These are phyloP conservation scores for Hedya salicella DNA, from an alignment of 2,888 invertebrate species.

Conservation along the genomic window DNA sequence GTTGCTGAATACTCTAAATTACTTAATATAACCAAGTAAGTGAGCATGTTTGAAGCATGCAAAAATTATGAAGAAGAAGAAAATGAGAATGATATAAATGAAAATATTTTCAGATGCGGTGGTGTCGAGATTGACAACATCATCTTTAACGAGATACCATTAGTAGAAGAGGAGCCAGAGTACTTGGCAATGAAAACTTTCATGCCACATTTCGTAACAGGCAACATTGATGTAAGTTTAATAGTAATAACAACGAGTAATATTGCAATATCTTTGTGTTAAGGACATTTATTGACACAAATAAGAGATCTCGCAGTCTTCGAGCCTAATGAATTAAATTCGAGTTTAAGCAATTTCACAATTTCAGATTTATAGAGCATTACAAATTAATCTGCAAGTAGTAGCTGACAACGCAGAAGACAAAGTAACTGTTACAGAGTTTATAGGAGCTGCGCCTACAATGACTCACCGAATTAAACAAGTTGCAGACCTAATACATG, in stretches of 20 bases:
- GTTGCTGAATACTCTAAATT: slow-evolving; percentile 47
- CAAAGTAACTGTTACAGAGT: slow-evolving; percentile 49
- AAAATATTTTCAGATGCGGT: slow-evolving; percentile 59
- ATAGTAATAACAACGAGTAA: no score
- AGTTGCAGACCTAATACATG: slow-evolving; percentile 45
- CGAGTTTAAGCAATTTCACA: no score
- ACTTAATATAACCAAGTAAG: slow-evolving; percentile 50
- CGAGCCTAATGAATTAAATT: no score
- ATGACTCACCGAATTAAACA: slow-evolving; percentile 50
- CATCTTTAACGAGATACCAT: slow-evolving; percentile 51
- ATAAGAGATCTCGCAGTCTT: no score
- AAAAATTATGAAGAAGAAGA: background rate
- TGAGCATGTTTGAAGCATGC: background rate
- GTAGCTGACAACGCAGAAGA: slow-evolving; percentile 55
- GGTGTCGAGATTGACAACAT: slow-evolving; percentile 56
- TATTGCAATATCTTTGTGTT: no score
- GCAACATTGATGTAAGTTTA: slow-evolving; percentile 54
- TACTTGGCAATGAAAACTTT: slow-evolving; percentile 51
- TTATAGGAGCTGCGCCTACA: slow-evolving; percentile 47
- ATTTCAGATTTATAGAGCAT: slow-evolving; percentile 57
- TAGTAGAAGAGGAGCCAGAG: slow-evolving; percentile 46
- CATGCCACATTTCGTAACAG: slow-evolving; percentile 52
- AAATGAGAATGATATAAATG: background rate
- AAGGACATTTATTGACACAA: no score
- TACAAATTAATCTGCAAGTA: slow-evolving; percentile 61